These are phyloP conservation scores for Opisthocomus hoazin DNA, from an alignment of 2,113 vertebrate genomes.

Conservation along the genomic window DNA sequence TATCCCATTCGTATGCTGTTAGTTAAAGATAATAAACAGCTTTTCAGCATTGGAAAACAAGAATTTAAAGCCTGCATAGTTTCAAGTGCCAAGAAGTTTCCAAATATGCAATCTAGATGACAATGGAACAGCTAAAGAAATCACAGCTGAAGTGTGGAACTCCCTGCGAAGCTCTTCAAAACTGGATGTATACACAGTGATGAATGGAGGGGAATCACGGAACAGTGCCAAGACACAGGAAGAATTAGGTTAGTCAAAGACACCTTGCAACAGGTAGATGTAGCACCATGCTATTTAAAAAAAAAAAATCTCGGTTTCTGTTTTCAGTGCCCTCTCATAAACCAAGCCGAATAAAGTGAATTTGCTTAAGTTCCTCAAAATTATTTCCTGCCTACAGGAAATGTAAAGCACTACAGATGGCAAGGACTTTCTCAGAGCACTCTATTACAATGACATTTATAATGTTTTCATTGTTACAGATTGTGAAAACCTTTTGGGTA, in stretches of 20 bases:
- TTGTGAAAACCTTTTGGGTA: neutral
- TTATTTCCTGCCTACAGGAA: neutral
- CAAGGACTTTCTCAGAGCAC: neutral
- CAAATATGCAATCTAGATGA: neutral
- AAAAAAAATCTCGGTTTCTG: rapidly evolving
- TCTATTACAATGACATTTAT: neutral
- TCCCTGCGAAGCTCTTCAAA: neutral
- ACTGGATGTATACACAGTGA: neutral
- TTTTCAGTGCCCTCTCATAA: neutral
- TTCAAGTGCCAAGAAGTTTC: neutral
- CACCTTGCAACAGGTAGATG: neutral
- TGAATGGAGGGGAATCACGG: neutral
- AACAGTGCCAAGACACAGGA: neutral
- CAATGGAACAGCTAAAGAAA: neutral
- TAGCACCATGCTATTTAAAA: neutral
- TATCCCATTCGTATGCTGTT: neutral
- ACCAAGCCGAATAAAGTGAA: neutral
- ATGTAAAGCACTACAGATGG: neutral
- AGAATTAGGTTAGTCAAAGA: neutral
- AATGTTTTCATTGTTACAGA: neutral
- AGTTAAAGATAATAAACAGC: neutral
- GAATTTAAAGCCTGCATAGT: neutral
- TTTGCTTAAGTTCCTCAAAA: neutral
- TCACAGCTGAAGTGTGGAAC: neutral
- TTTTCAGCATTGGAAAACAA: neutral